Conservation (phyloP, 2,888 invertebrate species). For the Noctua fimbriata region DNA sequence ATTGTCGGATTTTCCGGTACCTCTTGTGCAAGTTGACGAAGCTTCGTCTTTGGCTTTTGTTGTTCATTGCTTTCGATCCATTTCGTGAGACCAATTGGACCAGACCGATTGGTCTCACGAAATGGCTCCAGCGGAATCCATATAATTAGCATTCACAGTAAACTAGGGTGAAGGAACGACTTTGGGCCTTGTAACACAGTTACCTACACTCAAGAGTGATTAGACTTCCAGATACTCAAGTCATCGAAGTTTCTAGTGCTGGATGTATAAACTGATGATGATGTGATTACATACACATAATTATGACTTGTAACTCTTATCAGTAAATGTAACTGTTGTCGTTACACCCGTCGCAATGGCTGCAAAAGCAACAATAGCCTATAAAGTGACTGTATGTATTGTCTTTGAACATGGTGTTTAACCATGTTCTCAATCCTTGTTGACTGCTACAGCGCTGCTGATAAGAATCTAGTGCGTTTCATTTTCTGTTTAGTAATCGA, state of each 20-base stretch:
- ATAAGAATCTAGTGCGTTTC: constrained; percentile 43
- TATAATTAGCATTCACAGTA: background rate
- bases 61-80: background rate
- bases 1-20: background rate
- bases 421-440: constrained; percentile 37
- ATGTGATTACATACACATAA: constrained; percentile 5
- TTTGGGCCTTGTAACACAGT: background rate
- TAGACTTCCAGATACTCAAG: background rate
- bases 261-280: background rate
- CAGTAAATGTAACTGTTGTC: constrained; percentile 23
- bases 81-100: too few relatives aligned
- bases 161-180: constrained; percentile 1
- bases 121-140: background rate
- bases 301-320: constrained; percentile 17
- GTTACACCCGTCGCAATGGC: constrained; percentile 27
- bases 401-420: constrained; percentile 51
- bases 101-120: background rate
- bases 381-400: constrained; percentile 56
- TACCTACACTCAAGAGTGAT: background rate
- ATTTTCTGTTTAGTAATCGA: constrained; percentile 11
- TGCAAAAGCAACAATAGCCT: constrained; percentile 42
- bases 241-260: constrained; percentile 8
- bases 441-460: constrained; percentile 21
- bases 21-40: background rate
- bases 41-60: background rate